Evolutionary conservation across 2,888 invertebrate species (phyloP), one percentile per base, ranked within the genome.

Genomic region (Epirrhoe alternata): DNA sequence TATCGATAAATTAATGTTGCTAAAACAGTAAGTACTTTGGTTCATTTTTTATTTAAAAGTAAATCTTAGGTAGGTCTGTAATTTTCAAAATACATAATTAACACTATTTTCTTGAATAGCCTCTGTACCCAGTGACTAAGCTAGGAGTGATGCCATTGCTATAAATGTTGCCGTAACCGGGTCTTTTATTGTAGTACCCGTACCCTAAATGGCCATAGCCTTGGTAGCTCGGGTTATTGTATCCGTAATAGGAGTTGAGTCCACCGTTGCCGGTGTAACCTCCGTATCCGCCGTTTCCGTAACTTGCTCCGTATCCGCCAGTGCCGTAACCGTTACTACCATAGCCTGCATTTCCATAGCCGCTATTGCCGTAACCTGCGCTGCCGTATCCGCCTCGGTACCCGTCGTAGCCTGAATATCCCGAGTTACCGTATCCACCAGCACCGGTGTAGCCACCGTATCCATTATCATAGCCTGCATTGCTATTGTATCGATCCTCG

Each of bases 261-360:
- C 95, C 95, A 42, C 95, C 95, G 81, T 94, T 95, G 74, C 95
- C 95, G 63, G 94, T 92, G 71, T 94, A 94, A 1, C 95, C 95
- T 0, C 94, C 95, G 74, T 95, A 94, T 4, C 95, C 94, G 30
- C 77, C 79, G 6, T 59, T 59, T 12, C 58, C 68, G 58, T 61
- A 56, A 53, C 61, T 52, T 45, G 61, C 16, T 17, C 60, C 60
- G 33, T 64, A 64, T 10, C 72, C 71, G n/a, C 64, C 57, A 24
- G 55, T 50, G 45, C 67, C 42, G 61, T 65, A 60, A 33, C 68
- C 63, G 61, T 49, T 73, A 58, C 57, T 61, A 45, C 63, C 67
- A 56, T 62, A 60, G 30, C 65, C 68, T 10, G 33, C 70, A 50
- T 67, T 64, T 6, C 85, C 82, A 62, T 86, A 83, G 31, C 47